phyloP scores from a whole-genome alignment of 2,888 invertebrate genomes.

The Andrena dorsata region DNA sequence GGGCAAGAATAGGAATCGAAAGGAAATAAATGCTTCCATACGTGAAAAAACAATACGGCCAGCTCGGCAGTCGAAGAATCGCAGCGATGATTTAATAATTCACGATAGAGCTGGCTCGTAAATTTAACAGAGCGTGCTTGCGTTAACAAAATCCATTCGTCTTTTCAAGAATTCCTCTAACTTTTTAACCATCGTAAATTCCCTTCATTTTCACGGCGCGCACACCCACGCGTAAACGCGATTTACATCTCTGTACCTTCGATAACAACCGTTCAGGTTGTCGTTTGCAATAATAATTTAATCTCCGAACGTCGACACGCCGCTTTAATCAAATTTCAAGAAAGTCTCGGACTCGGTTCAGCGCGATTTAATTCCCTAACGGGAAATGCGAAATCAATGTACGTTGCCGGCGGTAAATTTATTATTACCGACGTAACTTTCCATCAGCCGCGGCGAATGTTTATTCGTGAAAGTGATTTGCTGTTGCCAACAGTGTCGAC shows the following conservation, averaged over 20 bases:
- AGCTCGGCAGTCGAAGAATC: slow-evolving; percentile 53
- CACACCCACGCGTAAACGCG: not conserved
- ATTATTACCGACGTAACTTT: slow-evolving; percentile 8
- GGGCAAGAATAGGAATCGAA: not conserved
- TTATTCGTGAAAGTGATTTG: slow-evolving; percentile 10
- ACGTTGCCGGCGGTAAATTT: not conserved
- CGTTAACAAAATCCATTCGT: slow-evolving; percentile 55
- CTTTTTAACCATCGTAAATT: not conserved
- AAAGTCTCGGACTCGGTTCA: not conserved
- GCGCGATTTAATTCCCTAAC: not conserved
- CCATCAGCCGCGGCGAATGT: not conserved
- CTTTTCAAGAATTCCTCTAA: slow-evolving; percentile 18
- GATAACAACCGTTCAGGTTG: not conserved
- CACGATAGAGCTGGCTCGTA: slow-evolving; percentile 52
- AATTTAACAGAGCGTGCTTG: slow-evolving; percentile 62
- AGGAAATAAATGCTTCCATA: slow-evolving; percentile 23
- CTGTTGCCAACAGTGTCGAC: not conserved
- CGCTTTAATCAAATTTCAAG: not conserved
- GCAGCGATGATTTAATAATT: slow-evolving; percentile 45
- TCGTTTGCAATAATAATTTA: slow-evolving; percentile 12
- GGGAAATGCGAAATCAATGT: not conserved
- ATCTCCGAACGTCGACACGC: slow-evolving; percentile 23
- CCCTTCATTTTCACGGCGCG: not conserved
- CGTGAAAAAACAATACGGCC: slow-evolving; percentile 30
- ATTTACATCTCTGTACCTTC: not conserved